These are phyloP conservation scores for Muraenolepis orangiensis DNA, from an alignment of 2,797 vertebrate genomes.

Conservation along the genomic window DNA sequence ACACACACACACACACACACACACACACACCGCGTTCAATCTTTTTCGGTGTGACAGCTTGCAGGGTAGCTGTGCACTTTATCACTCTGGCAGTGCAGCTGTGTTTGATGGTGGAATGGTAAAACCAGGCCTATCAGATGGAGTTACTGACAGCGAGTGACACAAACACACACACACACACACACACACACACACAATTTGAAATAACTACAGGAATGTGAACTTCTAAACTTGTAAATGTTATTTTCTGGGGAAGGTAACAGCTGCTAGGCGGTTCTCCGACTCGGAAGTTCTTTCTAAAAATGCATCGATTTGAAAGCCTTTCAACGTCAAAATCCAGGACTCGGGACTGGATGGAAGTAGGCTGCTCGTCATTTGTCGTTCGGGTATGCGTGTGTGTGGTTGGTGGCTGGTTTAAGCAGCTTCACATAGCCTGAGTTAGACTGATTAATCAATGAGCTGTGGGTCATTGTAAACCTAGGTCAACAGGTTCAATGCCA, in stretches of 20 bases:
- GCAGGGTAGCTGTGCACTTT: conserved; percentile 1
- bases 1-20: background rate
- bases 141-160: background rate
- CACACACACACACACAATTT: background rate
- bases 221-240: background rate
- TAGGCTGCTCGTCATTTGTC: background rate
- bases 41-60: background rate
- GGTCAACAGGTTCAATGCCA: too few relatives aligned
- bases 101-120: background rate
- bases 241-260: too few relatives aligned
- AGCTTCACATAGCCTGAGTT: too few relatives aligned
- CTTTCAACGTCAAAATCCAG: background rate
- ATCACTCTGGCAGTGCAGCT: background rate
- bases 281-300: background rate
- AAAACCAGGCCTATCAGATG: background rate
- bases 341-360: background rate
- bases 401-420: background rate
- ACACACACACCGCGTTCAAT: background rate
- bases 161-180: background rate
- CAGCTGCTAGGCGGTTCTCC: background rate
- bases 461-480: too few relatives aligned
- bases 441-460: too few relatives aligned
- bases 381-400: background rate
- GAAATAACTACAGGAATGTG: background rate
- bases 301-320: background rate